Percentiles rank a stretch among this genome's conserved stretches.
phyloP scores from a whole-genome alignment of 2,888 invertebrate genomes.

The Sycophila texana region DNA sequence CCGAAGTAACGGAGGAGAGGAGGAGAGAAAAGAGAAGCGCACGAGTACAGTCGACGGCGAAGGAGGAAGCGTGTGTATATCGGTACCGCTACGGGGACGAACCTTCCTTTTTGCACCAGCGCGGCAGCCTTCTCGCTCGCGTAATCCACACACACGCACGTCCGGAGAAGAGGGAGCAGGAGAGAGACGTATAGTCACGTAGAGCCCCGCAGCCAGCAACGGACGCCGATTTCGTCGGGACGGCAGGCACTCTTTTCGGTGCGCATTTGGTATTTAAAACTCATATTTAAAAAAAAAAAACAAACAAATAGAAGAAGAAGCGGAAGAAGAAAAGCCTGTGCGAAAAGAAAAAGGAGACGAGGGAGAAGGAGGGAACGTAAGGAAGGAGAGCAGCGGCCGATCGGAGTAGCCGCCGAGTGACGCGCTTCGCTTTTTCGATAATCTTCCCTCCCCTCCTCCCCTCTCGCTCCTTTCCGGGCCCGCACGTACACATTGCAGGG shows the following conservation, averaged over 20 bases:
- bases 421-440: constrained; percentile 14
- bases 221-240: too few species aligned
- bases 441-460: not conserved
- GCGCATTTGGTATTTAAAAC: too few species aligned
- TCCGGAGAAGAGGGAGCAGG: not conserved
- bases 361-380: too few species aligned
- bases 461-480: too few species aligned
- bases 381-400: too few species aligned
- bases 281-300: too few species aligned
- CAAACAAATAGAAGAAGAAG: too few species aligned
- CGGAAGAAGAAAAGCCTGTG: too few species aligned
- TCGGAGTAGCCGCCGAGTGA: too few species aligned
- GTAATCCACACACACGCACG: not conserved
- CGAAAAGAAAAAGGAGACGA: too few species aligned
- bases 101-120: constrained; percentile 16
- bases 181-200: constrained; percentile 9
- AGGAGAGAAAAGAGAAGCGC: constrained; percentile 8
- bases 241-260: too few species aligned
- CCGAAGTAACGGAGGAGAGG: constrained; percentile 18
- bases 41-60: constrained; percentile 9
- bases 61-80: constrained; percentile 24
- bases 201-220: not conserved
- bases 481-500: not conserved
- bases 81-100: constrained; percentile 39
- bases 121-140: not conserved